Conservation (phyloP, 2,797 vertebrate genomes). For the Decapterus maruadsi region DNA sequence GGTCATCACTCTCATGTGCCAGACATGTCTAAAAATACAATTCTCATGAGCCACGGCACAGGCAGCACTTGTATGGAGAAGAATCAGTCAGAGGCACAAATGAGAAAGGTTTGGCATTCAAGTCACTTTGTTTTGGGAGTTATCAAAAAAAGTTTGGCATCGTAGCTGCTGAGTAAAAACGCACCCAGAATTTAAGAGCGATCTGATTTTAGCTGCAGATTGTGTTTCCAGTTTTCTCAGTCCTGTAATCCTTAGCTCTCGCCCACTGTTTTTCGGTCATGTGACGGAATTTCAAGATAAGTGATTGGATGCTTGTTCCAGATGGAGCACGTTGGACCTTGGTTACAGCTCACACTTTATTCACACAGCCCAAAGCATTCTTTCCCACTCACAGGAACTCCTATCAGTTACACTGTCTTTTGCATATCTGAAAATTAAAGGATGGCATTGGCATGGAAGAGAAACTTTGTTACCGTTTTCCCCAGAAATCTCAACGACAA, state of each 20-base stretch:
- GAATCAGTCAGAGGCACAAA: background rate
- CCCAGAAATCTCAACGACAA: background rate
- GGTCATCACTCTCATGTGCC: background rate
- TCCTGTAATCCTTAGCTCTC: background rate
- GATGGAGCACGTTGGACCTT: background rate
- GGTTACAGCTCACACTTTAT: background rate
- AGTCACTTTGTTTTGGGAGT: background rate
- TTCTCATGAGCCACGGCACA: background rate
- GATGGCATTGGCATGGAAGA: background rate
- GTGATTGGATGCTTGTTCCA: background rate
- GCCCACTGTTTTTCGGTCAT: background rate
- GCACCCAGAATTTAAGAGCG: background rate
- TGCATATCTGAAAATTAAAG: background rate
- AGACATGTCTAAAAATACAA: background rate
- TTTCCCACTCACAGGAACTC: background rate
- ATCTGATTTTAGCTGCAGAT: background rate
- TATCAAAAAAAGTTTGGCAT: background rate
- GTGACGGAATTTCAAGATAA: constrained; percentile 6
- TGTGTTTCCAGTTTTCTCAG: constrained; percentile 8
- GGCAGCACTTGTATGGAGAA: background rate
- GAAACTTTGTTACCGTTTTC: background rate
- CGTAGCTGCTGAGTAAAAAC: background rate
- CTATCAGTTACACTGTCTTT: background rate
- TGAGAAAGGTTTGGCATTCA: background rate
- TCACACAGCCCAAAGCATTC: background rate